These are phyloP conservation scores for Brachypalpus laphriformis DNA, from an alignment of 2,888 invertebrate species.

Conservation along the genomic window DNA sequence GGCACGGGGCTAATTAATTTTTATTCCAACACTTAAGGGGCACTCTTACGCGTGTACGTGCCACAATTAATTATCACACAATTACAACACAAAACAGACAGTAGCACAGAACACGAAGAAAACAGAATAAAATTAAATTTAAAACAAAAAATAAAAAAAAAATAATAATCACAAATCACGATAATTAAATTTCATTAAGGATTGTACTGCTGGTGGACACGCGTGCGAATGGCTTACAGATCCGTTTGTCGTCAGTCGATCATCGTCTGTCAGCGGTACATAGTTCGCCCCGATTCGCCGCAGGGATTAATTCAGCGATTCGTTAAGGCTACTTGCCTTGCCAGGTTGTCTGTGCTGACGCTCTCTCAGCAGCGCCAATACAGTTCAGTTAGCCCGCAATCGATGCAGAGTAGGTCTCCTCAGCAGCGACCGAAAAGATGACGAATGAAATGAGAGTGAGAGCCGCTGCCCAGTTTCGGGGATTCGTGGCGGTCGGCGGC, in stretches of 20 bases:
- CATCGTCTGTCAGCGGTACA: slow-evolving; percentile 43
- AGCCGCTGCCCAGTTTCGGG: slow-evolving; percentile 35
- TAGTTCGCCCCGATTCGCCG: slow-evolving; percentile 21
- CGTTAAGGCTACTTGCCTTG: slow-evolving; percentile 26
- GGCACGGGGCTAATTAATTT: slow-evolving; percentile 20
- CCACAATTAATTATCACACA: slow-evolving; percentile 44
- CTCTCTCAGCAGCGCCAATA: slow-evolving; percentile 38
- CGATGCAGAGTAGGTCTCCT: slow-evolving; percentile 31
- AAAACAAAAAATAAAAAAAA: slow-evolving; percentile 14
- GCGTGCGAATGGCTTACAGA: slow-evolving; percentile 23
- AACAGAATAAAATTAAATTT: slow-evolving; percentile 18
- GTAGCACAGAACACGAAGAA: slow-evolving; percentile 13
- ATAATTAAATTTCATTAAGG: slow-evolving; percentile 50
- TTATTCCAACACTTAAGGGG: slow-evolving; percentile 23
- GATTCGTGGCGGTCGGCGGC: neutral
- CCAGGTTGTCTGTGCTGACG: slow-evolving; percentile 32
- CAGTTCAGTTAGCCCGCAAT: slow-evolving; percentile 33
- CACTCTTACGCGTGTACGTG: neutral
- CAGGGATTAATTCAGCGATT: slow-evolving; percentile 61
- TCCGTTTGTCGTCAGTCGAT: slow-evolving; percentile 41
- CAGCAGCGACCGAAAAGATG: slow-evolving; percentile 17
- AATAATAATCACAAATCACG: slow-evolving; percentile 29
- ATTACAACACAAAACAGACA: slow-evolving; percentile 22
- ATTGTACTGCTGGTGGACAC: slow-evolving; percentile 3
- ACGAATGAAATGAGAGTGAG: slow-evolving; percentile 55